Evolutionary conservation across 2,888 invertebrate genomes (phyloP).

Genomic region (Noctua comes): DNA sequence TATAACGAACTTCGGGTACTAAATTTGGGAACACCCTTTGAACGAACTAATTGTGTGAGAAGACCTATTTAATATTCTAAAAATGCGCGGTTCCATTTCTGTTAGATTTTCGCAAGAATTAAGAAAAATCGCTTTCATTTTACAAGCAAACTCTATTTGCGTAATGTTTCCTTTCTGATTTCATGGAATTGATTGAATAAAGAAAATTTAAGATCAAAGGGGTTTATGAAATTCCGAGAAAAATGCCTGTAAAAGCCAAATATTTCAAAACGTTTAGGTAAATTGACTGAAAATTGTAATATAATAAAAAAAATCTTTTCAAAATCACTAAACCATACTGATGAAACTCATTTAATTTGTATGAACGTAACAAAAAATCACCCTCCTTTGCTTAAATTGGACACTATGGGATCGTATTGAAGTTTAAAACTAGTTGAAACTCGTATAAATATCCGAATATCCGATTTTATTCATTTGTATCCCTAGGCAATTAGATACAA

Average conservation of each 20-base stretch:
- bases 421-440: slow-evolving; percentile 35
- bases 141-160: slow-evolving; percentile 6
- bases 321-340: slow-evolving; percentile 7
- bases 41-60: slow-evolving; percentile 81
- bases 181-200: slow-evolving; percentile 9
- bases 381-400: neutral
- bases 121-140: slow-evolving; percentile 12
- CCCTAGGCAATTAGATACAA: slow-evolving; percentile 49
- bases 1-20: slow-evolving; percentile 77
- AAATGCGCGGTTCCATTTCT: slow-evolving; percentile 75
- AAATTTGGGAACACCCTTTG: slow-evolving; percentile 62
- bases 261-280: slow-evolving; percentile 14
- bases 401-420: slow-evolving; percentile 15
- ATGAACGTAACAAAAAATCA: slow-evolving; percentile 27
- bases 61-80: slow-evolving; percentile 83
- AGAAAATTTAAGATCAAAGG: slow-evolving; percentile 18
- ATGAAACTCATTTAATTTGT: slow-evolving; percentile 9
- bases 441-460: slow-evolving; percentile 2
- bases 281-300: slow-evolving; percentile 4
- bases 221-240: neutral
- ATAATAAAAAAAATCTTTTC: slow-evolving; percentile 8
- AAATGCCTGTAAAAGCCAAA: neutral
- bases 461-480: slow-evolving; percentile 47
- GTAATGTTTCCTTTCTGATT: neutral
- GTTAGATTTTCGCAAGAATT: slow-evolving; percentile 49